phyloP scores from a whole-genome alignment of 2,113 vertebrate genomes.

The Tetraodon nigroviridis region DNA sequence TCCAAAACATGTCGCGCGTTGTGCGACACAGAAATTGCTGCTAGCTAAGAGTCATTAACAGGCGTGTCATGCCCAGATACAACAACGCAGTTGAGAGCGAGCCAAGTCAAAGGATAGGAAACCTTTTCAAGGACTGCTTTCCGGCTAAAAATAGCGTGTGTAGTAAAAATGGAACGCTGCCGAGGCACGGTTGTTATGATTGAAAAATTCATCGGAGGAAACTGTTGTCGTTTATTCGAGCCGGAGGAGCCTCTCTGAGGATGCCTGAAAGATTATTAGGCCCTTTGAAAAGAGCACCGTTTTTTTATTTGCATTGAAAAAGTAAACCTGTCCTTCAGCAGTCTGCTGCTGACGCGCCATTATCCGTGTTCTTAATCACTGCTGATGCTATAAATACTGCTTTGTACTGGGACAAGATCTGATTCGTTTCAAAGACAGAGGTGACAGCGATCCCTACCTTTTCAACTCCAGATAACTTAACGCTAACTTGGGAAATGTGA shows the following conservation, averaged over 20 bases:
- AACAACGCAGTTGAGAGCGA: too few species aligned
- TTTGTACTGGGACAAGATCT: not conserved
- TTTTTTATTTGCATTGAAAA: not conserved
- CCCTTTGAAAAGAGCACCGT: slow-evolving; percentile 8
- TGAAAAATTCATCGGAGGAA: slow-evolving; percentile 15
- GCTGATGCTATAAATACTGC: not conserved
- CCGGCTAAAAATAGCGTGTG: not conserved
- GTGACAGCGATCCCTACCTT: not conserved
- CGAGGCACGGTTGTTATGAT: slow-evolving; percentile 1
- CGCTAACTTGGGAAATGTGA: slow-evolving; percentile 1
- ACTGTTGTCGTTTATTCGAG: slow-evolving; percentile 3
- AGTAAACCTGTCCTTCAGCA: not conserved
- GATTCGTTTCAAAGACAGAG: slow-evolving; percentile 9
- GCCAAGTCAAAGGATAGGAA: too few species aligned
- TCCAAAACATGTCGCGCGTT: not conserved
- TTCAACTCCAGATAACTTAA: slow-evolving; percentile 3
- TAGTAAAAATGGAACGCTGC: slow-evolving; percentile 18
- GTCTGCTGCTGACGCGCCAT: not conserved
- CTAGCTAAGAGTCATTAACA: not conserved
- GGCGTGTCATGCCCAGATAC: too few species aligned
- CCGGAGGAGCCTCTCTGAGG: not conserved
- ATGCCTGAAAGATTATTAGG: not conserved
- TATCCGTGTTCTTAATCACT: not conserved
- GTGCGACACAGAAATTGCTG: not conserved
- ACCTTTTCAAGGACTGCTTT: not conserved